Percentiles rank a stretch among this genome's conserved stretches.
Evolutionary conservation across 2,797 vertebrate genomes (phyloP).

Genomic region (Enteromius mattozi): DNA sequence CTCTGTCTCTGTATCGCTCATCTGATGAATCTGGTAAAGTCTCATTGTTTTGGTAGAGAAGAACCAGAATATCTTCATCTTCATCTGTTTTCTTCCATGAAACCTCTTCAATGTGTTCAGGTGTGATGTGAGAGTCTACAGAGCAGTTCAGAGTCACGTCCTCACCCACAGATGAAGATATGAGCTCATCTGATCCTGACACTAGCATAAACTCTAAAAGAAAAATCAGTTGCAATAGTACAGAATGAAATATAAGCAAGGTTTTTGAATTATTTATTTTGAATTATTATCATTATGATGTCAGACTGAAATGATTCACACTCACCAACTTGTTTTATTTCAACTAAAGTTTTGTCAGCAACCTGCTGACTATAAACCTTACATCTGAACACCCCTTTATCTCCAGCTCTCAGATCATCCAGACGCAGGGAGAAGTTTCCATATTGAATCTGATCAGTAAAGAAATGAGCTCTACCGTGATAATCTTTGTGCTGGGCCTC

Average conservation of each 20-base stretch:
- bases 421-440: conserved; percentile 20
- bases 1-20: background rate
- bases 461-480: background rate
- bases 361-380: background rate
- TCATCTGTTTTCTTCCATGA: background rate
- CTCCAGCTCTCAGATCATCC: background rate
- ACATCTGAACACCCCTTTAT: background rate
- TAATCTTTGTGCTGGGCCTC: background rate
- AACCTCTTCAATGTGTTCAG: background rate
- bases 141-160: background rate
- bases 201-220: background rate
- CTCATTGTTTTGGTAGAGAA: background rate
- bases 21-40: background rate
- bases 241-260: background rate
- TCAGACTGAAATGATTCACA: background rate
- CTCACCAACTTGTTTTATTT: background rate
- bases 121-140: background rate
- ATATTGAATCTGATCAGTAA: conserved; percentile 5
- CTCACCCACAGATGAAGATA: background rate
- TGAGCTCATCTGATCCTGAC: background rate
- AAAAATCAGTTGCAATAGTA: background rate
- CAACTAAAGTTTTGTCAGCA: background rate
- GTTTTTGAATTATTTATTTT: background rate
- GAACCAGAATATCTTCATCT: background rate
- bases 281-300: too few relatives aligned